Evolutionary conservation across 2,888 invertebrate species (phyloP), one percentile per base, ranked within the genome.

Genomic region (Zootermopsis nevadensis): DNA sequence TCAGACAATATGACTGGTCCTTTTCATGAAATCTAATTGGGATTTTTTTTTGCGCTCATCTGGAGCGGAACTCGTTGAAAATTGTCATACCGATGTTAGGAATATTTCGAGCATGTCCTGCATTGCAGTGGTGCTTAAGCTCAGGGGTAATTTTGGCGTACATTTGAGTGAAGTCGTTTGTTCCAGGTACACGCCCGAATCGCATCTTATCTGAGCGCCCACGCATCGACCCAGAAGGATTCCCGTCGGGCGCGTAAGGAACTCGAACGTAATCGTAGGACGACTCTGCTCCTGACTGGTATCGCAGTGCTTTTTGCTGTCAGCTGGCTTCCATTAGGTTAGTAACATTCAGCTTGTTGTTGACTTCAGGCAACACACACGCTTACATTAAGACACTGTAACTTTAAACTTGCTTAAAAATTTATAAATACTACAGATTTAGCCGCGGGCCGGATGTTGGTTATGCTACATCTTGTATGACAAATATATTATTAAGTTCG

Each of bases 311-410:
- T 92, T 24, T 93, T 92, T 87, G 91, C 91, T 1, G 87, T 91
- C 66, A 91, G 91, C 85, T 93, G 93, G 93, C 89, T 93, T 80
- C 93, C 93, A 0, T 88, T 92, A 83, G 92, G 85, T 85, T 42
- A 77, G 84, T 83, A 27, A 38, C 38, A 19, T 15, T 48, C 48
- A 19, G 48, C 48, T 0, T 3, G 19, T 19, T 48, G 15, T 8
- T 42, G 38, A 42, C 38, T 12, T 15, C 12, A 12, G 30, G 7
- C 30, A 30, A 8, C 10, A 30, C 72, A 30, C 6, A 31, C 72
- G 10, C n/a, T 27, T n/a, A 42, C 38, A 42, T 15, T 42, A 60
- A 60, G 1, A 7, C 60, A 7, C 1, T 2, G 7, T 60, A 19
- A 7, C 27, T 8, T 1, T 60, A 0, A 60, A 19, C 27, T 60